phyloP scores from a whole-genome alignment of 2,797 vertebrate species.

The Melopsittacus undulatus region DNA sequence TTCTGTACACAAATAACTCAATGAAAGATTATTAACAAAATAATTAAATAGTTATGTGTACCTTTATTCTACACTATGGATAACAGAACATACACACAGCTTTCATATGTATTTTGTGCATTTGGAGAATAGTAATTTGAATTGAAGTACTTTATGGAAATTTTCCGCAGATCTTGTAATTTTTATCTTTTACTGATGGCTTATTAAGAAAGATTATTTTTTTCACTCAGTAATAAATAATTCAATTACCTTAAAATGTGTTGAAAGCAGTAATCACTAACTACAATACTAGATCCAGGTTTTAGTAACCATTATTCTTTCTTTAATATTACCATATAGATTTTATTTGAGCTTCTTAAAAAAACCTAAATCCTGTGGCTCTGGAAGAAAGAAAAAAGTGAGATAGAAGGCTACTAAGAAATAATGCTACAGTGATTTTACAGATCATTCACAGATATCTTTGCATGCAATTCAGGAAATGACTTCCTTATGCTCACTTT shows the following conservation, averaged over 20 bases:
- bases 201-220: neutral
- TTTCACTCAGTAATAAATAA: neutral
- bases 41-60: neutral
- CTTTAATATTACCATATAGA: neutral
- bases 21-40: neutral
- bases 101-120: neutral
- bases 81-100: neutral
- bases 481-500: accelerated
- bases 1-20: neutral
- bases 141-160: neutral
- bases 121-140: neutral
- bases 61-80: neutral
- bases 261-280: neutral
- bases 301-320: neutral
- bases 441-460: neutral
- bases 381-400: neutral
- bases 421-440: neutral
- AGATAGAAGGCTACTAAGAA: neutral
- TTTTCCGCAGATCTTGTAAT: neutral
- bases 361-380: neutral
- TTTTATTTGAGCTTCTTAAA: neutral
- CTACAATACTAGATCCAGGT: neutral
- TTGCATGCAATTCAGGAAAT: neutral
- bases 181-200: neutral
- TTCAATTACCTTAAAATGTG: neutral